A percentile compares a stretch with the other conserved stretches of the same genome.
Evolutionary conservation across 2,888 invertebrate genomes (phyloP).

Genomic region (Leptinotarsa peninsularis): DNA sequence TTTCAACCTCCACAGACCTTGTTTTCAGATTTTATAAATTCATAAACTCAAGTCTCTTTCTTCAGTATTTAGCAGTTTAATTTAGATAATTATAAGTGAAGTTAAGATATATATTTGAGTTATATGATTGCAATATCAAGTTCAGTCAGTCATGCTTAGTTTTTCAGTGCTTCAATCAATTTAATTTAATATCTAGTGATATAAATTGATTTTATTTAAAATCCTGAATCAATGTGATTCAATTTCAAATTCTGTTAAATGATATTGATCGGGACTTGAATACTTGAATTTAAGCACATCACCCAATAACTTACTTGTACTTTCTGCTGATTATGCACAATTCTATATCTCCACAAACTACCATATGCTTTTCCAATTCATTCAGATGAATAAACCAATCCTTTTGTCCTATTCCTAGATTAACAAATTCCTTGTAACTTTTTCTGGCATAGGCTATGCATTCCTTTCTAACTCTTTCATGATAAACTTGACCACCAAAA

Average conservation of each 20-base stretch:
- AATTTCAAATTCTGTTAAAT: no score
- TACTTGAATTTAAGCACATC: slow-evolving; percentile 7
- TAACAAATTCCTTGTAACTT: slow-evolving; percentile 72
- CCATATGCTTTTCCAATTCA: slow-evolving; percentile 63
- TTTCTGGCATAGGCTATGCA: slow-evolving; percentile 80
- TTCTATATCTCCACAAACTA: slow-evolving; percentile 62
- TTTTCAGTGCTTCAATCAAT: no score
- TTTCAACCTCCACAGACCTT: no score
- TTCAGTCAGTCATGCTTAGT: no score
- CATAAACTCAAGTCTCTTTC: no score
- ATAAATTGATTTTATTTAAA: not conserved
- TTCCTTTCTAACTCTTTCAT: slow-evolving; percentile 78
- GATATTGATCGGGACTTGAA: no score
- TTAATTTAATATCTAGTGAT: no score
- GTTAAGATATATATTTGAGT: no score
- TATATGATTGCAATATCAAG: no score
- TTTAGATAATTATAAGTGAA: no score
- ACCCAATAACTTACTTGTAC: slow-evolving; percentile 57
- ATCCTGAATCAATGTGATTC: not conserved
- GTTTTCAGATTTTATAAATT: no score
- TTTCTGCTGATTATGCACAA: slow-evolving; percentile 60
- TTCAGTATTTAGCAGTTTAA: no score
- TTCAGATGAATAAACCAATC: slow-evolving; percentile 59
- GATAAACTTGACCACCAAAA: slow-evolving; percentile 77
- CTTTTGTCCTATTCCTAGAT: slow-evolving; percentile 56